Evolutionary conservation across 2,888 invertebrate species (phyloP).

Genomic region (Sylvicola fuscatus): DNA sequence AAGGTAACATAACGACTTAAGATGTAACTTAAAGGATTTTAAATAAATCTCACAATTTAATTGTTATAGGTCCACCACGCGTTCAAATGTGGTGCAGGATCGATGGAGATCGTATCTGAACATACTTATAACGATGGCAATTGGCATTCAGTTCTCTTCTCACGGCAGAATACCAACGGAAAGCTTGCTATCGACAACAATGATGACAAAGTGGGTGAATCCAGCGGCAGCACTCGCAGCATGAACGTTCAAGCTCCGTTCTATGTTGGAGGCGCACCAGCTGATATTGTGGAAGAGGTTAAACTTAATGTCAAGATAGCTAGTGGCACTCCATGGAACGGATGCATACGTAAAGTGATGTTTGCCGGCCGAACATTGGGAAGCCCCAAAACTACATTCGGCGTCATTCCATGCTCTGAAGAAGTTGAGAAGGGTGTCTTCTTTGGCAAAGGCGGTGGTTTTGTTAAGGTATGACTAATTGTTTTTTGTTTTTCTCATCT

Average conservation of each 20-base stretch:
- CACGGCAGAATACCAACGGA: conserved; percentile 38
- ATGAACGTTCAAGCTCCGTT: conserved; percentile 47
- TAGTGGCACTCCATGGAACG: conserved; percentile 43
- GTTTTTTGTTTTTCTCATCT: conserved; percentile 2
- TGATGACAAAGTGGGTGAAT: conserved; percentile 30
- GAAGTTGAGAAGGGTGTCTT: conserved; percentile 63
- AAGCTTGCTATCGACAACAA: conserved; percentile 43
- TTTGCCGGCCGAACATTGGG: conserved; percentile 46
- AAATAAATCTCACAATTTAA: not conserved
- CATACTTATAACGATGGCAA: conserved; percentile 44
- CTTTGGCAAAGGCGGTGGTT: conserved; percentile 62
- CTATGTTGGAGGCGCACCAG: conserved; percentile 62
- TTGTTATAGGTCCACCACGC: conserved; percentile 34
- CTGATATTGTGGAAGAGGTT: conserved; percentile 26
- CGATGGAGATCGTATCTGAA: conserved; percentile 34
- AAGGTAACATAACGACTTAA: conserved; percentile 27
- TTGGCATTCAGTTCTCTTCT: conserved; percentile 61
- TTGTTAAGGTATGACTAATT: conserved; percentile 38
- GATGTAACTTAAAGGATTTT: not conserved
- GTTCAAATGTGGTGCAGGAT: conserved; percentile 49
- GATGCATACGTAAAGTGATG: conserved; percentile 60
- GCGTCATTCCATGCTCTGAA: conserved; percentile 59
- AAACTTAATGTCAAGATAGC: conserved; percentile 15
- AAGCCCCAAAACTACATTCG: conserved; percentile 33
- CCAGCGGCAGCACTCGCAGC: conserved; percentile 24